Base-by-base conservation (phyloP, 2,888 invertebrate genomes). In the Ormyrus labotus region DNA sequence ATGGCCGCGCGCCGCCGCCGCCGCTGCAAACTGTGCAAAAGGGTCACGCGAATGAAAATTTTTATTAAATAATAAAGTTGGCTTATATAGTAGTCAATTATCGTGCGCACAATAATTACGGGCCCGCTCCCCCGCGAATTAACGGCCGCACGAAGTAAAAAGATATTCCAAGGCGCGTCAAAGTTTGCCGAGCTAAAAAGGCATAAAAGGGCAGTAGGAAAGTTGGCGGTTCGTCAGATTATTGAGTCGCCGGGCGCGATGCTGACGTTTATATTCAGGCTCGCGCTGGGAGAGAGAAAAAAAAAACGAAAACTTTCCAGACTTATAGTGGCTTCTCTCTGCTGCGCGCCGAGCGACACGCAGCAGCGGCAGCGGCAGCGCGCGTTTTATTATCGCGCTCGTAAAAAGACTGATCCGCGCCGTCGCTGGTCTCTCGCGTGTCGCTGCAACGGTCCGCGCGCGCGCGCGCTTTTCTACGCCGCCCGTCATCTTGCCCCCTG, bases 191-290 rank as follows among this genome's bases (percentile, higher is more conserved):
- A 10, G 11, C 10, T 53, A 72, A 55, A 61, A 70, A 69, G 57
- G 73, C 81, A 63, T 69, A 73, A 81, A 81, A 77, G 77, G 57
- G 78, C 70, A 71, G 71, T 78, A 67, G 78, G 47, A 65, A 78
- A 81, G 78, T 81, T 81, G 78, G 70, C 19, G 78, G 57, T 69
- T 69, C 79, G 70, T 79, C 76, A 48, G 76, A 79, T 82, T 79
- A 79, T 82, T 72, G 76, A 81, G 69, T 65, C 72, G 79, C 64
- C 58, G 50, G 51, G 47, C 50, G 10, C 48, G 11, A 34, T 13
- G 8, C 68, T 70, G 72, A 61, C 75, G 70, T 78, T 78, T 75
- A 81, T 78, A 81, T 70, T 68, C 67, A 67, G 72, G 7, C 50
- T 47, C 34, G 55, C 47, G 72, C 47, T 13, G 60, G 13, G 67